Conservation (phyloP, 2,797 vertebrate genomes). For the Paratrypauchen microcephalus region DNA sequence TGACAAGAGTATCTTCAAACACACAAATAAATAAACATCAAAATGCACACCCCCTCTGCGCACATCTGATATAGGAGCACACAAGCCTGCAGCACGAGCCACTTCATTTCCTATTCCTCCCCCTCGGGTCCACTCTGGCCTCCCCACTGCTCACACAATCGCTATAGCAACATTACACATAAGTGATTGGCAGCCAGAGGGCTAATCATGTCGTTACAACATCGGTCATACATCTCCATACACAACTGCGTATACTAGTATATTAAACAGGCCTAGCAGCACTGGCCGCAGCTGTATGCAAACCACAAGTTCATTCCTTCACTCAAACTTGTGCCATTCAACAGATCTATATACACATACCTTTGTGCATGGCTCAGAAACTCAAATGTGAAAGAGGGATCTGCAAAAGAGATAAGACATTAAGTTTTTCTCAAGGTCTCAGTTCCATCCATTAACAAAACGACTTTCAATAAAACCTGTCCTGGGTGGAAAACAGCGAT, state of each 20-base stretch:
- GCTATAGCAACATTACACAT: slow-evolving; percentile 70
- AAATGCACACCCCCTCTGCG: slow-evolving; percentile 24
- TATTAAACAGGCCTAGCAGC: slow-evolving; percentile 19
- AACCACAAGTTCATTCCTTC: neutral
- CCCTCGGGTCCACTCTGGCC: slow-evolving; percentile 60
- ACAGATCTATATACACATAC: slow-evolving; percentile 41
- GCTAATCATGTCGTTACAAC: slow-evolving; percentile 58
- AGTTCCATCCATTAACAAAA: slow-evolving; percentile 32
- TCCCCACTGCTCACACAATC: slow-evolving; percentile 64
- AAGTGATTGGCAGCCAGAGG: slow-evolving; percentile 48
- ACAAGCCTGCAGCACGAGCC: slow-evolving; percentile 37
- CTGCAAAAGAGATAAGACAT: slow-evolving; percentile 52
- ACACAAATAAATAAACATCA: slow-evolving; percentile 37
- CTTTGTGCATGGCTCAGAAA: slow-evolving; percentile 70
- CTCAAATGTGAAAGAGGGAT: slow-evolving; percentile 56
- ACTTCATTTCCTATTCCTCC: slow-evolving; percentile 72
- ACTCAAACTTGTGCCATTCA: neutral
- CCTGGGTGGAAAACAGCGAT: slow-evolving; percentile 34
- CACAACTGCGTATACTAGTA: slow-evolving; percentile 15
- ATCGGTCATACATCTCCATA: slow-evolving; percentile 48
- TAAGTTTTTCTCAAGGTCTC: slow-evolving; percentile 25
- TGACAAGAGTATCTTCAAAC: slow-evolving; percentile 47
- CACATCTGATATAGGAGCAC: slow-evolving; percentile 1
- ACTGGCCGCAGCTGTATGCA: slow-evolving; percentile 25
- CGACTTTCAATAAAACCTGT: slow-evolving; percentile 36